Percentiles rank a stretch among this genome's conserved stretches.
Evolutionary conservation across 2,797 vertebrate species (phyloP).

Genomic region (Tarsius wallacei): DNA sequence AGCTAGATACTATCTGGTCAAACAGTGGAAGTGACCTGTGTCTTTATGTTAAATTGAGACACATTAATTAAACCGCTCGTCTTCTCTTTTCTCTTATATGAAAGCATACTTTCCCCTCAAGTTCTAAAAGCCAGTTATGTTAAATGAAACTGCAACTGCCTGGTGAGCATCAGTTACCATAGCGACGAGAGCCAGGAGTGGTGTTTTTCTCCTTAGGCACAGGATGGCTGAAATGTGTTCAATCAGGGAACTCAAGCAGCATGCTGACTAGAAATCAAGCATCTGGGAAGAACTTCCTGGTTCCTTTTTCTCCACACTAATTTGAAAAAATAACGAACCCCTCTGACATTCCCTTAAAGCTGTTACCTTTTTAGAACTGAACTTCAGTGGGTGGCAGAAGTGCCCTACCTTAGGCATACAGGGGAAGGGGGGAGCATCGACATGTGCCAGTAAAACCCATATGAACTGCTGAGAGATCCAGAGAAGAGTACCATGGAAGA

Average conservation of each 20-base stretch:
- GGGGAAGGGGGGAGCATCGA: not conserved
- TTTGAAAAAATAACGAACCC: slow-evolving; percentile 39
- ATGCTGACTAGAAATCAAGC: slow-evolving; percentile 70
- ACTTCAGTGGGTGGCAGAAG: slow-evolving; percentile 69
- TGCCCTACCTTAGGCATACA: not conserved
- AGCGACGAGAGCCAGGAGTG: slow-evolving; percentile 81
- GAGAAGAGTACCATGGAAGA: not conserved
- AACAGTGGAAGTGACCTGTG: slow-evolving; percentile 71
- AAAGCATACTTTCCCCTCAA: slow-evolving; percentile 78
- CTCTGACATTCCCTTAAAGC: slow-evolving; percentile 50
- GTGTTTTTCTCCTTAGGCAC: slow-evolving; percentile 80
- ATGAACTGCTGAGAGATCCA: not conserved
- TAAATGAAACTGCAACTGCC: slow-evolving; percentile 87
- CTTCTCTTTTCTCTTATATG: slow-evolving; percentile 68
- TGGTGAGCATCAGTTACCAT: slow-evolving; percentile 87
- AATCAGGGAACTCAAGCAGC: slow-evolving; percentile 46
- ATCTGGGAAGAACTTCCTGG: slow-evolving; percentile 49
- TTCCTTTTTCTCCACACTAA: slow-evolving; percentile 38
- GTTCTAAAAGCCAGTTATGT: slow-evolving; percentile 83
- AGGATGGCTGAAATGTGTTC: slow-evolving; percentile 81
- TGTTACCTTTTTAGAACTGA: slow-evolving; percentile 49
- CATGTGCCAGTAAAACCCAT: not conserved
- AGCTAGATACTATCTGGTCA: not conserved
- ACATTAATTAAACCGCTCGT: slow-evolving; percentile 75
- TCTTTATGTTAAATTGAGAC: slow-evolving; percentile 66